phyloP scores from a whole-genome alignment of 2,113 vertebrate species.

The Serinus canaria region DNA sequence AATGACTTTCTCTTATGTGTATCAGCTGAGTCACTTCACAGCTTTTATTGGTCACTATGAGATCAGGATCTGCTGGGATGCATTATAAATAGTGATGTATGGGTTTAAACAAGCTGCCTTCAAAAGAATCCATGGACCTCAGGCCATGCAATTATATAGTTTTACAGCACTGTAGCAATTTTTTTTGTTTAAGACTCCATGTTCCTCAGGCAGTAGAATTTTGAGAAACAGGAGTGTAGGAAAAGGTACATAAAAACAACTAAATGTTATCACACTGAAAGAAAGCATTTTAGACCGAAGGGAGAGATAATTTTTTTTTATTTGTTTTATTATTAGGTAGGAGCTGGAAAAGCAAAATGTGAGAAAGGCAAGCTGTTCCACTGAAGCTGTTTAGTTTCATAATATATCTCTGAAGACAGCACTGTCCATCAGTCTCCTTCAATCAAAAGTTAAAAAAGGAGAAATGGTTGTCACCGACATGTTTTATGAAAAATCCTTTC shows the following conservation, averaged over 20 bases:
- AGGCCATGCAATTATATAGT: neutral
- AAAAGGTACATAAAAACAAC: neutral
- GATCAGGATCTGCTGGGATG: neutral
- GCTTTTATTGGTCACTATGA: neutral
- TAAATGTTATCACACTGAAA: neutral
- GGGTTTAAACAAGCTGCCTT: neutral
- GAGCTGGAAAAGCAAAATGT: neutral
- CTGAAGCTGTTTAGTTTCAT: neutral
- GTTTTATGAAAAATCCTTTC: no score
- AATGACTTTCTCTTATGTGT: neutral
- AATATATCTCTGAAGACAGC: neutral
- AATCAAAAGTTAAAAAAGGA: neutral
- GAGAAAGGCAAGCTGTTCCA: neutral
- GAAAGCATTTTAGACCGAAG: neutral
- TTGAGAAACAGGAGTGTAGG: neutral
- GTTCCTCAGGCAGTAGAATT: neutral
- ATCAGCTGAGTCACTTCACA: neutral
- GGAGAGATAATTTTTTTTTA: neutral
- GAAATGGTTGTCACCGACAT: no score
- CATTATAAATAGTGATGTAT: neutral
- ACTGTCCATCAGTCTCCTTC: neutral
- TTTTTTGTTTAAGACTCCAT: neutral
- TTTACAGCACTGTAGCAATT: neutral
- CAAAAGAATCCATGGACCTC: neutral
- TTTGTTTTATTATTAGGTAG: neutral